These are phyloP conservation scores for Rotaria sp. DNA, from an alignment of 2,888 invertebrate genomes.

Conservation along the genomic window DNA sequence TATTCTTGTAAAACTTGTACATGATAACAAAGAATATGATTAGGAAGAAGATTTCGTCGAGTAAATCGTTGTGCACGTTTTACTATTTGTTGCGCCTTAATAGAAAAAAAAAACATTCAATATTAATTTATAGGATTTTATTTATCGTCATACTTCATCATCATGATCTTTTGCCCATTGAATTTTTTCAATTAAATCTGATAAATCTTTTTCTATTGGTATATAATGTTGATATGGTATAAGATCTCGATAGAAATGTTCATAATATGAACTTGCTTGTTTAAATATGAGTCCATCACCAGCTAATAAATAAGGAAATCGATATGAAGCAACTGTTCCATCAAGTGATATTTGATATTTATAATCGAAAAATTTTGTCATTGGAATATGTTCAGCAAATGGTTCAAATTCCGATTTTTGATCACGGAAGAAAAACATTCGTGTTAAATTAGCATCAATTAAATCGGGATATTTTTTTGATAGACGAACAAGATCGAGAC, in stretches of 20 bases:
- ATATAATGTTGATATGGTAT: constrained; percentile 73
- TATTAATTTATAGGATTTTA: too few relatives aligned
- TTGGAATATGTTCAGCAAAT: constrained; percentile 65
- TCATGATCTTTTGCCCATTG: constrained; percentile 58
- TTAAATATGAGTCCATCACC: constrained; percentile 82
- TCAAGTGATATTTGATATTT: constrained; percentile 89
- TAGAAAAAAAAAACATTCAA: constrained; percentile 23
- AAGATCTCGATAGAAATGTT: constrained; percentile 78
- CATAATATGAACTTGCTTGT: constrained; percentile 84
- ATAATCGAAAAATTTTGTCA: constrained; percentile 63
- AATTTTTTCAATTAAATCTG: constrained; percentile 68
- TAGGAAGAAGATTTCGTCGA: constrained; percentile 70
- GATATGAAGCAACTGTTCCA: constrained; percentile 90
- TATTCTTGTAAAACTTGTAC: constrained; percentile 58
- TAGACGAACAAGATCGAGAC: constrained; percentile 73
- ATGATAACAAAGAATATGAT: constrained; percentile 80
- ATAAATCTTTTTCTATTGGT: constrained; percentile 71
- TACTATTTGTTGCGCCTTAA: constrained; percentile 49
- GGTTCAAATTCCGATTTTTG: constrained; percentile 78
- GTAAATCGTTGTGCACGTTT: constrained; percentile 60
- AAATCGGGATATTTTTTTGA: constrained; percentile 69
- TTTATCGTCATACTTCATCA: constrained; percentile 46
- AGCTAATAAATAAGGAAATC: constrained; percentile 79
- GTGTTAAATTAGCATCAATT: constrained; percentile 82
- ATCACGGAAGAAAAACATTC: constrained; percentile 87